Base-by-base conservation (phyloP, 2,888 invertebrate species). In the Ichneumon xanthorius region DNA sequence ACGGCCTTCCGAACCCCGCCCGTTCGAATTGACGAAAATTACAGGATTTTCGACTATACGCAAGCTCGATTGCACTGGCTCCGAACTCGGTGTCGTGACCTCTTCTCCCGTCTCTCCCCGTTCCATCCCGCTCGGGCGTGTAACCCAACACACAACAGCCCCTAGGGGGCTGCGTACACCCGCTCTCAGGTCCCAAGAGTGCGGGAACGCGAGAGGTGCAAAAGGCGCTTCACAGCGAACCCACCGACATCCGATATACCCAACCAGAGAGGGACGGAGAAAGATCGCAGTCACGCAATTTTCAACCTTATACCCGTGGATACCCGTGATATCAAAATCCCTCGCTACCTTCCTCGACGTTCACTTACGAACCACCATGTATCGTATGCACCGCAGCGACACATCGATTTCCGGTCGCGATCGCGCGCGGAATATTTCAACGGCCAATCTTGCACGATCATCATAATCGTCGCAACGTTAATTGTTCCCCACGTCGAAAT, bases 271-370 rank as follows among this genome's bases (percentile, higher is more conserved):
- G 48, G 45, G 16, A 48, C 45, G 22, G 81, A 58, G 40, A 48
- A 45, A 70, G 63, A 33, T 63, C 72, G 16, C 67, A 73, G 81
- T 73, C 80, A 81, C 84, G 84, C 84, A 78, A 78, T 85, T 85
- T 85, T 85, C 85, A 78, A 85, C 81, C 78, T 78, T 79, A 85
- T 85, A 81, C 78, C 75, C 85, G 78, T 85, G 78, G 85, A 82
- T 33, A 79, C 63, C 80, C n/a, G 61, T 48, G 53, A 19, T 33
- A 33, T 63, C 63, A 30, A 30, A 63, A 63, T 63, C 63, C 33
- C 63, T 63, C 33, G 63, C 30, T 45, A 40, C 33, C 50, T 65
- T 61, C 50, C 30, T 26, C 22, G 76, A n/a, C 63, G 63, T 65
- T 50, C 14, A 53, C 65, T 50, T 76, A 53, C 50, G 37, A 50